Evolutionary conservation across 2,888 invertebrate species (phyloP).

Genomic region (Cinara cedri): DNA sequence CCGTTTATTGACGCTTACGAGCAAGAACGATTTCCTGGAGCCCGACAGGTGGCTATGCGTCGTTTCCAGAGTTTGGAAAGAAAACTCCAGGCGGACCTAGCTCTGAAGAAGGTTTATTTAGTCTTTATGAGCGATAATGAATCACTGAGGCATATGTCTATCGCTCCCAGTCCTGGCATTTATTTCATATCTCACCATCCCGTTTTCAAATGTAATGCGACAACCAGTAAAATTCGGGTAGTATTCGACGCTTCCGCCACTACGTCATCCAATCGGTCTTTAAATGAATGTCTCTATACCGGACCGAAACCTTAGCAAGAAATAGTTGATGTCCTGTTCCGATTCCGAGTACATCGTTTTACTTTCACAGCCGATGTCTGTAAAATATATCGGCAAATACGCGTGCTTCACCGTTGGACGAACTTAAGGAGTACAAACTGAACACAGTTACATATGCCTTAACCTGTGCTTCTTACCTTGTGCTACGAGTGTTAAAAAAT

Average conservation of each 20-base stretch:
- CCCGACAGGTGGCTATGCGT: neutral
- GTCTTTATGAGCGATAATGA: neutral
- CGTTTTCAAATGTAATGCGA: neutral
- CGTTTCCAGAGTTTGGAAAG: slow-evolving; percentile 1
- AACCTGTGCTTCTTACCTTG: neutral
- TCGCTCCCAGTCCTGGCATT: neutral
- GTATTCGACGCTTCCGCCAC: neutral
- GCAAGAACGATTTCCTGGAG: neutral
- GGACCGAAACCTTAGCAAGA: neutral
- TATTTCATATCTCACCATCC: slow-evolving; percentile 16
- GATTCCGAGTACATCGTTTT: neutral
- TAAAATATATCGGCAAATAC: neutral
- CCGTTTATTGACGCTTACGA: neutral
- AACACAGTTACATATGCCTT: neutral
- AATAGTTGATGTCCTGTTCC: neutral
- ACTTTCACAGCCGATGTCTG: neutral
- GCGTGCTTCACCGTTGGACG: neutral
- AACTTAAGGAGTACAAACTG: neutral
- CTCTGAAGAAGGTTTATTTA: neutral
- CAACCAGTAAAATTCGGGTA: neutral
- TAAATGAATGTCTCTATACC: neutral
- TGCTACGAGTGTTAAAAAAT: neutral
- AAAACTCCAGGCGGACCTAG: neutral
- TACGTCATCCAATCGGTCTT: neutral
- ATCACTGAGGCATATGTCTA: neutral